Conservation (phyloP, 2,888 invertebrate species). For the Calliscelio sp. region DNA sequence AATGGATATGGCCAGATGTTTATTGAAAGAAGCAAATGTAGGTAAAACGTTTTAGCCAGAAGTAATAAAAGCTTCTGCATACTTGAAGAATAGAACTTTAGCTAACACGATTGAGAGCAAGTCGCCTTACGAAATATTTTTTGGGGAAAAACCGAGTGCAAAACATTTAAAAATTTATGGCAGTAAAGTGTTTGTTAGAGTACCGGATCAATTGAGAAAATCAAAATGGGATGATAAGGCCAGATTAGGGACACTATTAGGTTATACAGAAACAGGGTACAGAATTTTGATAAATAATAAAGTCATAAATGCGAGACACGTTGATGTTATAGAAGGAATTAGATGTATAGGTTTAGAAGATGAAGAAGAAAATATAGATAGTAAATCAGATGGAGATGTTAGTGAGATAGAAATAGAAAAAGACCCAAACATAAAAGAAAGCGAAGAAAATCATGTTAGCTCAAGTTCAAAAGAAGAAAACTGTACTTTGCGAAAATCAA, state of each 20-base stretch:
- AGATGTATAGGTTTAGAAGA: neutral
- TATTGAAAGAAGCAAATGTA: constrained; percentile 64
- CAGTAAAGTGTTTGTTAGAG: constrained; percentile 70
- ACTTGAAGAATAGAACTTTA: constrained; percentile 68
- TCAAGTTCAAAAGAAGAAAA: neutral
- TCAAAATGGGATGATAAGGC: constrained; percentile 53
- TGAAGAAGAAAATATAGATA: neutral
- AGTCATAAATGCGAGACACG: constrained; percentile 68
- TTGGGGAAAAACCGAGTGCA: constrained; percentile 66
- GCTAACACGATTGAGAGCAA: constrained; percentile 70
- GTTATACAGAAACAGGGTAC: constrained; percentile 61
- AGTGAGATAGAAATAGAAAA: neutral
- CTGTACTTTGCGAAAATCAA: neutral
- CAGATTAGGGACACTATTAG: constrained; percentile 60
- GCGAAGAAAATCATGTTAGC: neutral
- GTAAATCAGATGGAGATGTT: neutral
- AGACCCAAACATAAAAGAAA: neutral
- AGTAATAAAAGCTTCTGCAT: constrained; percentile 61
- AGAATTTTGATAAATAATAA: constrained; percentile 61
- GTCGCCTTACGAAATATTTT: constrained; percentile 72
- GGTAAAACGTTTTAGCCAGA: constrained; percentile 72
- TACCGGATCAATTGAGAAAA: constrained; percentile 57
- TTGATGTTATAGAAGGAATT: constrained; percentile 47
- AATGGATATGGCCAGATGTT: constrained; percentile 71
- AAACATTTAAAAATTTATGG: constrained; percentile 66